Base-by-base conservation (phyloP, 2,113 vertebrate genomes). In the Pluvialis apricaria region DNA sequence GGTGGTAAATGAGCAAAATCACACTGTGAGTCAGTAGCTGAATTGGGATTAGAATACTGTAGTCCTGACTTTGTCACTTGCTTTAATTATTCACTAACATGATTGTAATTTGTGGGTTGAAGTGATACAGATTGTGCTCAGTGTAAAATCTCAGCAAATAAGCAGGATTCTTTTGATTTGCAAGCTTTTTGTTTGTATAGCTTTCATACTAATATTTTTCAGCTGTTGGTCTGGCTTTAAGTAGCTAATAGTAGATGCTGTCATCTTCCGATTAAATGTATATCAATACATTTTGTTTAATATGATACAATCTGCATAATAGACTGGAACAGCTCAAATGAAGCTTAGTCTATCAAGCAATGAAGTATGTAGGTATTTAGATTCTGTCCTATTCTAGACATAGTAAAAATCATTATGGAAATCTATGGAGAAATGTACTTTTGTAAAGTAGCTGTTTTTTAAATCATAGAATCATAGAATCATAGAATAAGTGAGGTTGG, bases 1-100 rank as follows among this genome's bases (percentile, higher is more conserved):
- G 89, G 84, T 94, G 71, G 92, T 36, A 97, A 92, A 97, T 81
- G 92, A 94, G 68, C 78, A 86, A 95, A 97, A 92, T 95, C 91
- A 88, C 91, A 82, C 26, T 47, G 32, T 91, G 95, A 97, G 91
- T 95, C 92, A 97, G 86, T 89, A 76, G 73, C 70, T 95, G 91
- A 91, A 72, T 8, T 89, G 60, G 89, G 84, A 96, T 88, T 70
- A 91, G 61, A 91, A 80, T 95, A 89, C 20, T 90, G 82, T 81
- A 91, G 88, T 58, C 62, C 49, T 94, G 66, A 87, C 70, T 95
- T 88, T 86, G 86, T 93, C 83, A 72, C 80, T 75, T 85, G 58
- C 70, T 85, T 94, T 92, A 90, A 95, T 93, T 96, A 91, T 57
- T 81, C 77, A 89, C 34, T 87, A 87, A 77, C 12, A 31, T 17